Evolutionary conservation across 1,140 invertebrate genomes (phyloP).

Genomic region (Ectropis grisescens): DNA sequence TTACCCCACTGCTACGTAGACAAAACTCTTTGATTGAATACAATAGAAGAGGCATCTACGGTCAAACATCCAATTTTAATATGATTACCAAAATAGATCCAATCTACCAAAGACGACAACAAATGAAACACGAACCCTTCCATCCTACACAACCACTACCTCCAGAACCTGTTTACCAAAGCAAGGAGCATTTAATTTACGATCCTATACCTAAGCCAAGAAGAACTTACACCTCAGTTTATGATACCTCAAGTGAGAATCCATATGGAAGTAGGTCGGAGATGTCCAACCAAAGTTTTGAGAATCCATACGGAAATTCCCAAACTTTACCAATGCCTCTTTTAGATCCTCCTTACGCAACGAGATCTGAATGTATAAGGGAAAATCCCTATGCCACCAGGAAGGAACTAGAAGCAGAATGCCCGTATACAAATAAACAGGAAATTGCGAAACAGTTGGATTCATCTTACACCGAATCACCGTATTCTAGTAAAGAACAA

Average conservation of each 20-base stretch:
- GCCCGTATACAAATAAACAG: constrained; percentile 48
- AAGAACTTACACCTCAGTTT: constrained; percentile 57
- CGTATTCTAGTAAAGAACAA: constrained; percentile 65
- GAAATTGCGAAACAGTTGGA: constrained; percentile 42
- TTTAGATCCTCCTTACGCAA: constrained; percentile 43
- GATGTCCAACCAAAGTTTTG: constrained; percentile 49
- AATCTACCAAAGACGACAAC: constrained; percentile 67
- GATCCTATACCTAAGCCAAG: constrained; percentile 64
- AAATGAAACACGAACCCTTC: constrained; percentile 65
- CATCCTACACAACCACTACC: constrained; percentile 61
- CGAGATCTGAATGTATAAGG: constrained; percentile 32
- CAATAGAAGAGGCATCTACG: constrained; percentile 56
- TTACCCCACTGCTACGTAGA: constrained; percentile 64
- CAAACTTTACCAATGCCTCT: constrained; percentile 47
- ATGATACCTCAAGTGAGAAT: constrained; percentile 56
- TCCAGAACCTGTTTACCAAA: constrained; percentile 65
- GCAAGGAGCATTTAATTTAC: constrained; percentile 58
- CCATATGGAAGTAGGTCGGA: constrained; percentile 55
- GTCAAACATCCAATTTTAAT: constrained; percentile 58
- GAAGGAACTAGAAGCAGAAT: constrained; percentile 38
- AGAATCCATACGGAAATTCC: constrained; percentile 48
- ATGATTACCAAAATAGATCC: constrained; percentile 71
- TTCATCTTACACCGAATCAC: constrained; percentile 45
- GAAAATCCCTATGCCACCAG: constrained; percentile 44
- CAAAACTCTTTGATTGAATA: constrained; percentile 70